Conservation (phyloP, 2,888 invertebrate species). For the Lasioglossum leucozonium region DNA sequence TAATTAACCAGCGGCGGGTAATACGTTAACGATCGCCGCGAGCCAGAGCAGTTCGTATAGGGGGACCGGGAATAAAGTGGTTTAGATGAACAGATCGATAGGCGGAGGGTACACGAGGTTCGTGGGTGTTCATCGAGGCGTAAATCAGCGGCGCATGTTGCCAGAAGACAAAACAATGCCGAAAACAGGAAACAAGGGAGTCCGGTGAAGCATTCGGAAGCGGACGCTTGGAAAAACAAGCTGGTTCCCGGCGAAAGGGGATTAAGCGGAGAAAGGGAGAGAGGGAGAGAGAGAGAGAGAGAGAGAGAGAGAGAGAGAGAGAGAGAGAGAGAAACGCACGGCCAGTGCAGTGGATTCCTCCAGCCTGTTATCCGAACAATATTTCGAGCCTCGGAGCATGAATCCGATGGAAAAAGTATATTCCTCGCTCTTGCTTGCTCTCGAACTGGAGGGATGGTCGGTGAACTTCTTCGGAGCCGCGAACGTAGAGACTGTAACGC, state of each 20-base stretch:
- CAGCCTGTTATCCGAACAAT: slow-evolving; percentile 23
- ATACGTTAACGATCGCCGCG: not conserved
- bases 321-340: slow-evolving; percentile 13
- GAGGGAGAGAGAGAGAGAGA: no score
- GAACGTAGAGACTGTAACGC: not conserved
- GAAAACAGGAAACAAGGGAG: slow-evolving; percentile 58
- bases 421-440: no score
- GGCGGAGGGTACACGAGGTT: slow-evolving; percentile 29
- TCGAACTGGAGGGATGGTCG: not conserved
- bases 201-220: slow-evolving; percentile 59
- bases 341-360: slow-evolving; percentile 32
- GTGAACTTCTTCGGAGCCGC: not conserved
- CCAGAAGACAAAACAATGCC: slow-evolving; percentile 63
- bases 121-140: slow-evolving; percentile 57
- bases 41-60: not conserved
- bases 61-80: slow-evolving; percentile 19
- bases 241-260: slow-evolving; percentile 63
- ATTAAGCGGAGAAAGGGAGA: no score
- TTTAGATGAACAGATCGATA: slow-evolving; percentile 28
- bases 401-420: slow-evolving; percentile 16
- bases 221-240: slow-evolving; percentile 68
- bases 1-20: not conserved
- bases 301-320: no score
- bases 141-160: slow-evolving; percentile 56
- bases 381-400: not conserved